Evolutionary conservation across 2,888 invertebrate genomes (phyloP).

Genomic region (Cataglyphis altisquamis): DNA sequence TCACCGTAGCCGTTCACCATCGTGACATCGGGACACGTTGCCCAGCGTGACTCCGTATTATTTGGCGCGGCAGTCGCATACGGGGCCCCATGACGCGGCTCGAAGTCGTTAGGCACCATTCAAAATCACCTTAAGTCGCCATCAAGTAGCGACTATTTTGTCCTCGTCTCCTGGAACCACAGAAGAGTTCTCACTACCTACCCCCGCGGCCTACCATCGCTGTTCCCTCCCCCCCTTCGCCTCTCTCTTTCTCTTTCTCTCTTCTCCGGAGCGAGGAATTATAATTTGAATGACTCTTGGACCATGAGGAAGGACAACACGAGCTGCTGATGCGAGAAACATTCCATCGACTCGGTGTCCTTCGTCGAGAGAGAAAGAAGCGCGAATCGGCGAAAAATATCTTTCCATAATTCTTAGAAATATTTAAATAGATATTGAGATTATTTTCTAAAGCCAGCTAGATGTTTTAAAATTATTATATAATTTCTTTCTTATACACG

Average conservation of each 20-base stretch:
- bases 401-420: slow-evolving; percentile 13
- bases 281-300: slow-evolving; percentile 74
- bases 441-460: not conserved
- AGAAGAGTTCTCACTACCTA: slow-evolving; percentile 36
- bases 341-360: slow-evolving; percentile 60
- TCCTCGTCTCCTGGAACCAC: slow-evolving; percentile 66
- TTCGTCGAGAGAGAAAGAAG: slow-evolving; percentile 53
- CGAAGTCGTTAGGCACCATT: slow-evolving; percentile 85
- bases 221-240: not conserved
- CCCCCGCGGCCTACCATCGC: slow-evolving; percentile 4
- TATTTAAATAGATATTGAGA: not conserved
- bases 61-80: slow-evolving; percentile 80
- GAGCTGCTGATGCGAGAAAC: slow-evolving; percentile 67
- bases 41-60: slow-evolving; percentile 85
- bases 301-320: slow-evolving; percentile 60
- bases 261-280: slow-evolving; percentile 68
- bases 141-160: slow-evolving; percentile 84
- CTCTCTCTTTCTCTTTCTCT: not conserved
- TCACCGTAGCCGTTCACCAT: slow-evolving; percentile 76
- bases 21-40: slow-evolving; percentile 77
- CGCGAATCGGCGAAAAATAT: slow-evolving; percentile 35
- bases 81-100: slow-evolving; percentile 83
- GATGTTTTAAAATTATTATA: not conserved
- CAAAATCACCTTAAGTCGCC: slow-evolving; percentile 85
- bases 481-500: not conserved